These are phyloP conservation scores for Rhaphigaster nebulosa DNA, from an alignment of 2,888 invertebrate species.

Conservation along the genomic window DNA sequence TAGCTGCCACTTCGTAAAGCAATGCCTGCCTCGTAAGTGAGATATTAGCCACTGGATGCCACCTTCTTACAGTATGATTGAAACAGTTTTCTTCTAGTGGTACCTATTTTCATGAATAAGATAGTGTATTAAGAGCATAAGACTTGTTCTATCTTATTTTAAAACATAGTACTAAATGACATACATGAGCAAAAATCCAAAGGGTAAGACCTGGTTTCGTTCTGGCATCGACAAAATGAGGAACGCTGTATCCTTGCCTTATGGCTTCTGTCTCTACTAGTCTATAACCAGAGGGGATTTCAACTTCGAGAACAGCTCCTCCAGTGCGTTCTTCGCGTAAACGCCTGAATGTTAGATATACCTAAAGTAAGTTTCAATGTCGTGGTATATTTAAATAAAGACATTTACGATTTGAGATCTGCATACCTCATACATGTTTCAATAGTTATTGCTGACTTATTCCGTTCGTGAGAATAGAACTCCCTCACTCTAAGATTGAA, in stretches of 20 bases:
- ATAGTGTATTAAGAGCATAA: background rate
- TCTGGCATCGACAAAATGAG: constrained; percentile 68
- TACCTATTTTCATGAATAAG: constrained; percentile 65
- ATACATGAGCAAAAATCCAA: constrained; percentile 72
- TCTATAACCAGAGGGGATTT: constrained; percentile 70
- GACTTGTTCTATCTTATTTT: background rate
- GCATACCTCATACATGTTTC: constrained; percentile 68
- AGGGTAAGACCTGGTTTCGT: constrained; percentile 68
- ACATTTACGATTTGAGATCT: background rate
- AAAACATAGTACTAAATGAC: constrained; percentile 61
- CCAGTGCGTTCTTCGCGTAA: constrained; percentile 68
- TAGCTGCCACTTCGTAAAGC: constrained; percentile 72
- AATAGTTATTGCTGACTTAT: constrained; percentile 68
- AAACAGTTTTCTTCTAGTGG: constrained; percentile 70
- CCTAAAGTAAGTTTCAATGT: background rate
- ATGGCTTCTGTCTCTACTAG: constrained; percentile 71
- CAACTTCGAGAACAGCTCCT: constrained; percentile 69
- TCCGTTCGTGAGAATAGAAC: constrained; percentile 67
- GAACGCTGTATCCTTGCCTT: constrained; percentile 65
- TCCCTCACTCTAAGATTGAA: constrained; percentile 70
- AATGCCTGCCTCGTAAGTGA: constrained; percentile 71
- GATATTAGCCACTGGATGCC: constrained; percentile 74
- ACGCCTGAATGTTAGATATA: constrained; percentile 67
- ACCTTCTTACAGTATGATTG: constrained; percentile 71
- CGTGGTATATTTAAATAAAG: background rate